These are phyloP conservation scores for Alethe castanea DNA, from an alignment of 2,113 vertebrate genomes.

Conservation along the genomic window DNA sequence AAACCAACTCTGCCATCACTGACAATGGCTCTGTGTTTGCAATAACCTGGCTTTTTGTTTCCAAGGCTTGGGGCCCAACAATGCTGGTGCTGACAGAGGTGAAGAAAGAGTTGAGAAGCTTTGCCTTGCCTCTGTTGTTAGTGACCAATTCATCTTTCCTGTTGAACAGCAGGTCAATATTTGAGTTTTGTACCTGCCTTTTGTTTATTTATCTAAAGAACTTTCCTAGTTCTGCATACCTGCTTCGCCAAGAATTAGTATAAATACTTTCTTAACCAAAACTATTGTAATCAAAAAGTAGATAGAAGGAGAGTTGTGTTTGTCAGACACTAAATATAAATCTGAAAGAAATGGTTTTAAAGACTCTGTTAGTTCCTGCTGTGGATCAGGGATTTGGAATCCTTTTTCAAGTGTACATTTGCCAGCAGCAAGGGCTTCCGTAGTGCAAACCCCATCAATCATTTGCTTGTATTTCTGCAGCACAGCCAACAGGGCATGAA, in stretches of 20 bases:
- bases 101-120: background rate
- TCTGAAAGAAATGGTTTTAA: background rate
- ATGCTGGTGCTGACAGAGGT: background rate
- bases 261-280: background rate
- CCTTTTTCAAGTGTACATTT: background rate
- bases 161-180: background rate
- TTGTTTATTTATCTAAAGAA: background rate
- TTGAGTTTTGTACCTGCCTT: background rate
- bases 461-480: background rate
- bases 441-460: slow-evolving; percentile 19
- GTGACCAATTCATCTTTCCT: background rate
- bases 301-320: background rate
- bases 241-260: background rate
- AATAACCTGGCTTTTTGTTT: background rate
- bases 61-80: background rate
- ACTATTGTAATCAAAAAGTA: background rate
- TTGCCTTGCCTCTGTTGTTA: background rate
- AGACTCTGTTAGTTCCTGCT: background rate
- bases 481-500: slow-evolving; percentile 9
- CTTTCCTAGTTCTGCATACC: background rate
- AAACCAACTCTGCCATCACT: background rate
- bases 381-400: background rate
- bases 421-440: background rate
- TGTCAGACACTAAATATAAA: background rate
- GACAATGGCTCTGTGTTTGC: background rate